phyloP scores from a whole-genome alignment of 2,888 invertebrate genomes.

The Formica aserva region DNA sequence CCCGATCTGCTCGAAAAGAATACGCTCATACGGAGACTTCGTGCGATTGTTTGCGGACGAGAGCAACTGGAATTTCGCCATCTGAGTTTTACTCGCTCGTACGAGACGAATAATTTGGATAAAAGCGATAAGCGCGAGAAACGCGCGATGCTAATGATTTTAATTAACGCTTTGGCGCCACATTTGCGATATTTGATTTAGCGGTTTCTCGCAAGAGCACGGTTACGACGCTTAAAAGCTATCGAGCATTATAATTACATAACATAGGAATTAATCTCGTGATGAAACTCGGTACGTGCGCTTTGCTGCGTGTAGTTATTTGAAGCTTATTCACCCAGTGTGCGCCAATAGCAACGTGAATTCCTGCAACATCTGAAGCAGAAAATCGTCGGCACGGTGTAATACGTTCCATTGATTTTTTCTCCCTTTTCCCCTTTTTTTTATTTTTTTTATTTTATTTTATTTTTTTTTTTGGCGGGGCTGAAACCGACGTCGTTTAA shows the following conservation, averaged over 20 bases:
- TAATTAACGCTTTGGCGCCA: slow-evolving; percentile 38
- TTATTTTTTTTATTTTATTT: not conserved
- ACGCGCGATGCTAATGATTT: slow-evolving; percentile 36
- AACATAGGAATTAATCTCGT: slow-evolving; percentile 37
- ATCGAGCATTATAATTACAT: slow-evolving; percentile 43
- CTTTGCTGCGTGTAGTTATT: slow-evolving; percentile 23
- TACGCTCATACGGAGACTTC: slow-evolving; percentile 10
- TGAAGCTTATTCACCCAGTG: slow-evolving; percentile 24
- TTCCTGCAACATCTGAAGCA: slow-evolving; percentile 24
- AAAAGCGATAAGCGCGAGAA: slow-evolving; percentile 6
- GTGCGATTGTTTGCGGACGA: slow-evolving; percentile 16
- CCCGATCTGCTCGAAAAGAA: slow-evolving; percentile 41
- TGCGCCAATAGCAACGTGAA: slow-evolving; percentile 27
- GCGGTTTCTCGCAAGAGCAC: slow-evolving; percentile 38
- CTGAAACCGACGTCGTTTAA: slow-evolving; percentile 13
- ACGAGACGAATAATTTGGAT: slow-evolving; percentile 34
- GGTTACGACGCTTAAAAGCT: slow-evolving; percentile 41
- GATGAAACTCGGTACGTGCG: slow-evolving; percentile 27
- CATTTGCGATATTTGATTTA: slow-evolving; percentile 39
- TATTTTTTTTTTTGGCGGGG: not conserved
- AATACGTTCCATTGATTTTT: slow-evolving; percentile 23
- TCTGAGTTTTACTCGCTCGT: not conserved
- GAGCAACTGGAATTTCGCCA: not conserved
- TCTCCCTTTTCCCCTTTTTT: not conserved
- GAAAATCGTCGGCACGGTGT: slow-evolving; percentile 29